phyloP scores from a whole-genome alignment of 2,113 vertebrate species.

The Porphyrio hochstetteri region DNA sequence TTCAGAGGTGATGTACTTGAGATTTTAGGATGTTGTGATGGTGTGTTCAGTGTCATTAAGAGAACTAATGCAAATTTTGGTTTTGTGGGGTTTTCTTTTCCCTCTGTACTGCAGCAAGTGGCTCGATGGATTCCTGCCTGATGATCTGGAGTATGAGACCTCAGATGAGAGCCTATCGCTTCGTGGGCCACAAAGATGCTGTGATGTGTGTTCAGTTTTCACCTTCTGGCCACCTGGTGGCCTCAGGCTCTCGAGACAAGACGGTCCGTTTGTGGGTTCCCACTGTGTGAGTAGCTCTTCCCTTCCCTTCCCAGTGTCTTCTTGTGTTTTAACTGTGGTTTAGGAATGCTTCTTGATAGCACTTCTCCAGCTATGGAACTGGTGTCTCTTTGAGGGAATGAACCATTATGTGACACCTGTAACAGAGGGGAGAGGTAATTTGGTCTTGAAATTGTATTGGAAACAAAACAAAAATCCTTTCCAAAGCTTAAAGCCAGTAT shows the following conservation, averaged over 20 bases:
- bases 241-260: conserved; percentile 93
- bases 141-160: conserved; percentile 97
- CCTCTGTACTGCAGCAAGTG: conserved; percentile 79
- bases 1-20: neutral
- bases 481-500: neutral
- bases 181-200: conserved; percentile 91
- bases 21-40: neutral
- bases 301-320: neutral
- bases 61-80: neutral
- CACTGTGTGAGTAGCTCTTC: conserved; percentile 81
- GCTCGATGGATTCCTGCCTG: conserved; percentile 90
- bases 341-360: neutral
- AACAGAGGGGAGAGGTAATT: neutral
- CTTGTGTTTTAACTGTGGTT: neutral
- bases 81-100: neutral
- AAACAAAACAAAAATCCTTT: neutral
- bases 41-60: neutral
- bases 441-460: neutral
- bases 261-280: conserved; percentile 97
- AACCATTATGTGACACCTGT: neutral
- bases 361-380: too few relatives aligned
- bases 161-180: conserved; percentile 91
- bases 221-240: conserved; percentile 92
- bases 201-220: conserved; percentile 92
- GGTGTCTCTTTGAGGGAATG: neutral